Conservation (phyloP, 2,888 invertebrate genomes). For the Parnassius orleans region DNA sequence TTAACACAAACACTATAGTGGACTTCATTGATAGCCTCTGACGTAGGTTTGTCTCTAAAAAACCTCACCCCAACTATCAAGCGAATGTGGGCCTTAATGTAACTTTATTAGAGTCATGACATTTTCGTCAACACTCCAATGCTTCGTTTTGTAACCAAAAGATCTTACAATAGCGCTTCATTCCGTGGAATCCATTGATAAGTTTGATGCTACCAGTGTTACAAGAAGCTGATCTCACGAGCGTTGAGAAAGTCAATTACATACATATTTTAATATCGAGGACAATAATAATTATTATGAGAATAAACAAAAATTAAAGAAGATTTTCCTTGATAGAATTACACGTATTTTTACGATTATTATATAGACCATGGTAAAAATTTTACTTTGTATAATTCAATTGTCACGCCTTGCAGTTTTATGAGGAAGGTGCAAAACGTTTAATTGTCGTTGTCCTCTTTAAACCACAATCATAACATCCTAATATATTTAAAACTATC, state of each 20-base stretch:
- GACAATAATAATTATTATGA: constrained; percentile 37
- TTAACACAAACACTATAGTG: constrained; percentile 76
- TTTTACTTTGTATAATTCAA: too few species aligned
- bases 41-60: constrained; percentile 69
- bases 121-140: constrained; percentile 45
- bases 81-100: constrained; percentile 45
- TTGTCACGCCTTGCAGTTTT: too few species aligned
- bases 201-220: constrained; percentile 78
- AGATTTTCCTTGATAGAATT: not conserved
- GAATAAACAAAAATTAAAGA: constrained; percentile 14
- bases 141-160: constrained; percentile 64
- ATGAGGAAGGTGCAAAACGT: too few species aligned
- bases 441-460: too few species aligned
- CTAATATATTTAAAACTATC: too few species aligned
- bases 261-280: constrained; percentile 40
- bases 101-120: constrained; percentile 42
- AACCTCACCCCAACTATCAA: constrained; percentile 48
- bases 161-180: constrained; percentile 75
- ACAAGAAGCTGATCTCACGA: constrained; percentile 72
- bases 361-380: too few species aligned
- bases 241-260: constrained; percentile 57
- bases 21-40: constrained; percentile 80
- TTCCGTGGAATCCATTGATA: constrained; percentile 80
- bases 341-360: too few species aligned
- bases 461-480: too few species aligned